Evolutionary conservation across 2,113 vertebrate genomes (phyloP).

Genomic region (Cyprinodon brontotheroides): DNA sequence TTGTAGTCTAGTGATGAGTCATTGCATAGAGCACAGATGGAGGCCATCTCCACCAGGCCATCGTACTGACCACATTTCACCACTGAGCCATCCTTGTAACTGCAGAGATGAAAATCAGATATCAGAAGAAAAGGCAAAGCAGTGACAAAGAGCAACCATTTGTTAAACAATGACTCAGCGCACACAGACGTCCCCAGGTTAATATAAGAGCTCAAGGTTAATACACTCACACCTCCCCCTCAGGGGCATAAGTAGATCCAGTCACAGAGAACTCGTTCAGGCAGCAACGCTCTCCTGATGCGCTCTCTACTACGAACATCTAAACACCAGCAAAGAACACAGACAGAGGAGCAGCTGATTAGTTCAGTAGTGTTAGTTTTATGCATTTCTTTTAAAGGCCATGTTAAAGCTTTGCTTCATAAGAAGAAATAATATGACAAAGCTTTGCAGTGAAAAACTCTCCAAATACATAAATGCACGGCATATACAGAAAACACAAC

Average conservation of each 20-base stretch:
- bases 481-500: too few relatives aligned
- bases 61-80: slow-evolving; percentile 86
- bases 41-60: slow-evolving; percentile 89
- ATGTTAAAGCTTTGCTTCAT: background rate
- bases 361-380: slow-evolving; percentile 28
- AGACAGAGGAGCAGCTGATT: slow-evolving; percentile 26
- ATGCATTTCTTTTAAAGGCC: background rate
- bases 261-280: slow-evolving; percentile 80
- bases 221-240: slow-evolving; percentile 84
- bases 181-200: background rate
- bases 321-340: slow-evolving; percentile 47
- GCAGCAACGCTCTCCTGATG: slow-evolving; percentile 70
- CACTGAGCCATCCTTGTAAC: slow-evolving; percentile 82
- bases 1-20: slow-evolving; percentile 81
- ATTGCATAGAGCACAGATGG: slow-evolving; percentile 93
- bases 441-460: too few relatives aligned
- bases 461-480: too few relatives aligned
- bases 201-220: slow-evolving; percentile 48
- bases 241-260: slow-evolving; percentile 84
- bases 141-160: background rate
- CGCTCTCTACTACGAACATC: slow-evolving; percentile 79
- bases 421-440: too few relatives aligned
- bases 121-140: background rate
- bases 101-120: slow-evolving; percentile 42
- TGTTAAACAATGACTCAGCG: background rate